Base-by-base conservation (phyloP, 2,888 invertebrate species). In the Pyrrhia umbra region DNA sequence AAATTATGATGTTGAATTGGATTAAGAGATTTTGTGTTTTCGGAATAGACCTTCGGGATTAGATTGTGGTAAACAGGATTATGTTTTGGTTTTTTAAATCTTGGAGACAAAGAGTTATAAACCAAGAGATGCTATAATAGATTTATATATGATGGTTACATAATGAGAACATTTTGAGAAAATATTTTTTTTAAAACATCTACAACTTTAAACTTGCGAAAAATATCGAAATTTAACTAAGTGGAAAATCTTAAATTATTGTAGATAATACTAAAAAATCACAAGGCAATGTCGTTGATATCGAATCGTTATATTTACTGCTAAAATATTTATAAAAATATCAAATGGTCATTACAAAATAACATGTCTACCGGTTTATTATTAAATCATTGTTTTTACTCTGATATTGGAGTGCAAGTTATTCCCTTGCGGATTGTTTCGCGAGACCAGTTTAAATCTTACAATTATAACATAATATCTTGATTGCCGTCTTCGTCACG, bases 11-110 rank as follows among this genome's bases (percentile, higher is more conserved):
- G 70, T 69, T 61, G 42, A n/a, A 51, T 25, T 0, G 56, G 77
- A 77, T 79, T 79, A 79, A 50, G 50, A 66, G 72, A 75, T 70
- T 71, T 55, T 21, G 63, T 64, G 69, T 67, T 73, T 73, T 75
- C 56, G 45, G 60, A 69, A 73, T 65, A 64, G 56, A 61, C 43
- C 55, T 67, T 57, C 57, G 18, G 62, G 72, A 75, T 75, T 69
- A 59, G 40, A 25, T 18, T 54, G 43, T 54, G 34, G 51, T 40
- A n/a, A 8, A 16, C 42, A 39, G 42, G 25, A 61, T 59, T 46
- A 18, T 51, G 15, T 25, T 54, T 51, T 52, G 51, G 20, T 46
- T 39, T 8, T 42, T 4, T 8, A 20, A 37, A 30, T 30, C 10
- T 23, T 23, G 13, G 9, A 18, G 9, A 27, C 21, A 15, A 10